These are phyloP conservation scores for Barnardius zonarius DNA, from an alignment of 2,113 vertebrate species.

Conservation along the genomic window DNA sequence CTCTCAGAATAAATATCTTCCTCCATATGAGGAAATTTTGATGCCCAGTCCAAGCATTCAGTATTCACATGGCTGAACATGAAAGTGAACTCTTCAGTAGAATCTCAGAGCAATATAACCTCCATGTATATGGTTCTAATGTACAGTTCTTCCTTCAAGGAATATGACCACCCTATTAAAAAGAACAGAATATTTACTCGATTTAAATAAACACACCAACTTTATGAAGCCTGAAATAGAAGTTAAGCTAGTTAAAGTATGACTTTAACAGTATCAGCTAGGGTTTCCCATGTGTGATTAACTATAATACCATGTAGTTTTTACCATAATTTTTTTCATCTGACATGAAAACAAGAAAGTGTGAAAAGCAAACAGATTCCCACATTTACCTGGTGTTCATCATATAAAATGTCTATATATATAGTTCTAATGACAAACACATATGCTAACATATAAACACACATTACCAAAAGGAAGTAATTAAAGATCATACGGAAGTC, in stretches of 20 bases:
- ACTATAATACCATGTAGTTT: not conserved
- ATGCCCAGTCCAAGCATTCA: not conserved
- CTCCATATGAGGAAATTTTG: not conserved
- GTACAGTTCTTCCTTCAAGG: not conserved
- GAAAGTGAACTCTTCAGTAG: not conserved
- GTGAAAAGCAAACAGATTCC: not conserved
- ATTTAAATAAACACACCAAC: not conserved
- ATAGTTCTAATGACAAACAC: not conserved
- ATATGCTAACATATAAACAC: not conserved
- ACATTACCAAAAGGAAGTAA: not conserved
- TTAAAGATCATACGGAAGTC: not conserved
- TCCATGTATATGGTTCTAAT: not conserved
- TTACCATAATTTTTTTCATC: not conserved
- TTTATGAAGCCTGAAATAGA: not conserved
- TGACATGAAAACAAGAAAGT: not conserved
- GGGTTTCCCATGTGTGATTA: not conserved
- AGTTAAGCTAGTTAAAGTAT: not conserved
- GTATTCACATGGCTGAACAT: not conserved
- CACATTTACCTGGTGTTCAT: not conserved
- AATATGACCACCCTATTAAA: not conserved
- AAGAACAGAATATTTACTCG: not conserved
- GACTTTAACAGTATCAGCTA: not conserved
- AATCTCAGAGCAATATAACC: not conserved
- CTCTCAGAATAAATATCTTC: not conserved
- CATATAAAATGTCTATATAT: not conserved